Evolutionary conservation across 2,797 vertebrate genomes (phyloP).

Genomic region (Sciurus carolinensis): DNA sequence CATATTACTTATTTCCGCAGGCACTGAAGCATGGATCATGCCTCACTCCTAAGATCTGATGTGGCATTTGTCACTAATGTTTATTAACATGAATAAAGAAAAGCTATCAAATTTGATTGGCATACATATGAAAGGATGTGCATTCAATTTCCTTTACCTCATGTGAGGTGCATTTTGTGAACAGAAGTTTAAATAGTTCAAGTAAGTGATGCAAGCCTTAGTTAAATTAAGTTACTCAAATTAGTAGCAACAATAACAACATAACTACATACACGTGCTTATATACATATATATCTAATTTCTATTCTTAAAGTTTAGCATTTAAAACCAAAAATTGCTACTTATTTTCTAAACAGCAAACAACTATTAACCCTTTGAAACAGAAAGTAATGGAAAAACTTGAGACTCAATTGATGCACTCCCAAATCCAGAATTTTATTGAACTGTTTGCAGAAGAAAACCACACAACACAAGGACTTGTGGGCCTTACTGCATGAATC

Average conservation of each 20-base stretch:
- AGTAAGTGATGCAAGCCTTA: background rate
- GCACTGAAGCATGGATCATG: background rate
- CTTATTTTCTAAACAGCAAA: background rate
- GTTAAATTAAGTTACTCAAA: background rate
- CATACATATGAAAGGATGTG: background rate
- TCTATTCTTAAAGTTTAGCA: background rate
- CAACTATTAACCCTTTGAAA: background rate
- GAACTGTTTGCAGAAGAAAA: background rate
- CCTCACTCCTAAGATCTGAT: background rate
- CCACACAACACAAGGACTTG: background rate
- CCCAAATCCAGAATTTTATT: background rate
- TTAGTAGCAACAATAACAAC: background rate
- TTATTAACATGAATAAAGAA: conserved; percentile 2
- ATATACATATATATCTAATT: too few species aligned
- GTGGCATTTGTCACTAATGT: background rate
- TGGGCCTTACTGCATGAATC: background rate
- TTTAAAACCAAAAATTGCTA: background rate
- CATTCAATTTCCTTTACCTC: background rate
- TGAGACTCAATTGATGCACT: background rate
- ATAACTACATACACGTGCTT: background rate
- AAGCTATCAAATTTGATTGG: background rate
- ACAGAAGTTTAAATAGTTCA: background rate
- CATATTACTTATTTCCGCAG: background rate
- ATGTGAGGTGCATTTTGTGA: conserved; percentile 8
- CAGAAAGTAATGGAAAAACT: background rate